Evolutionary conservation across 2,113 vertebrate species (phyloP), one percentile per base, ranked within the genome.

Genomic region (Monopterus albus): DNA sequence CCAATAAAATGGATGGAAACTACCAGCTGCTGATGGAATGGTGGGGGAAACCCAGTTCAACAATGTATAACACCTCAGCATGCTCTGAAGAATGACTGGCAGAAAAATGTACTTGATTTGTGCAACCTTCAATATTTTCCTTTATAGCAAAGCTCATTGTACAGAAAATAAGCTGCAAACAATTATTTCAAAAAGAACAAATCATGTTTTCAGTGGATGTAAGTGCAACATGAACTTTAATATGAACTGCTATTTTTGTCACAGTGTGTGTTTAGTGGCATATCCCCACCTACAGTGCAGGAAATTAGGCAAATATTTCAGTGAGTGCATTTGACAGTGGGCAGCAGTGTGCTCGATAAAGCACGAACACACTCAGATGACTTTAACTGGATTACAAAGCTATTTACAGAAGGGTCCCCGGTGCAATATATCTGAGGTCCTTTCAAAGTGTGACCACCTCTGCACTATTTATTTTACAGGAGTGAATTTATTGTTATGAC

Each of bases 281-380:
- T 53, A 18, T 52, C 62, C 33, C 56, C 50, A 57, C 72, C 72
- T 72, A 57, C 55, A 52, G 49, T 4, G 1, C 49, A 62, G 49
- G 55, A 61, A 56, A 36, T 52, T 7, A 38, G 17, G 29, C 45
- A 58, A 49, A 14, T 12, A 72, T 25, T 21, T 66, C 18, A 40
- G 25, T n/a, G 45, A 51, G 33, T 52, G 23, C n/a, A 17, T 7
- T 21, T 43, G 45, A 28, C 1, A 11, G 25, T 35, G 29, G 28
- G 40, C 2, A 17, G 15, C 1, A 17, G n/a, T 3, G 3, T 53
- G 28, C 26, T 6, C 0, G 3, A 42, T 31, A 2, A n/a, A 11
- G 18, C 15, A 15, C n/a, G n/a, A n/a, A n/a, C n/a, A n/a, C n/a
- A n/a, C n/a, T n/a, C n/a, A 29, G 10, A n/a, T 46, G 9, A 29